A percentile compares a stretch with the other conserved stretches of the same genome.
Evolutionary conservation across 2,113 vertebrate species (phyloP).

Genomic region (Axis porcinus): DNA sequence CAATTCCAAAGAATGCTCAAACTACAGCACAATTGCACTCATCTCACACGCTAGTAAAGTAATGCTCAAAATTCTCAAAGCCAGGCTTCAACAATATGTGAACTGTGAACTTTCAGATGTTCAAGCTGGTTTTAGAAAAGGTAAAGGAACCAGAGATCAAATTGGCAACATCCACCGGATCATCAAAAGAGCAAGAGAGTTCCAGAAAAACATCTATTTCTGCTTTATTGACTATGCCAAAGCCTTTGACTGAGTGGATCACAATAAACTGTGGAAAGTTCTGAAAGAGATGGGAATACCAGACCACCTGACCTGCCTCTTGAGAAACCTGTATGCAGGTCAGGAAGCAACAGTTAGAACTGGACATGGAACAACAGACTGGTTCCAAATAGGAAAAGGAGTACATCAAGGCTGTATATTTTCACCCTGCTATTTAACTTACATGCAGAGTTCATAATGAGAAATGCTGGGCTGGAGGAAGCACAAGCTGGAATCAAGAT

Average conservation of each 20-base stretch:
- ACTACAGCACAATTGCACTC: not conserved
- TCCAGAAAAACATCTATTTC: not conserved
- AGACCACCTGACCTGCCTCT: not conserved
- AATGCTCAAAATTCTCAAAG: not conserved
- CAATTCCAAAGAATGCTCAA: not conserved
- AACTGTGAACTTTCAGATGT: not conserved
- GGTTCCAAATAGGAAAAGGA: not conserved
- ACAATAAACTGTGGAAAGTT: not conserved
- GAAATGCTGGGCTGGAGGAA: not conserved
- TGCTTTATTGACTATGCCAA: not conserved
- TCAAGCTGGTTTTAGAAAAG: not conserved
- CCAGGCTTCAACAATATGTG: not conserved
- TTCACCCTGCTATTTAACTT: not conserved
- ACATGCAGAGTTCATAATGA: not conserved
- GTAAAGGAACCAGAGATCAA: not conserved
- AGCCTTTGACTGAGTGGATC: not conserved
- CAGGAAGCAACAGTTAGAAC: not conserved
- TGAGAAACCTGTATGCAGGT: not conserved
- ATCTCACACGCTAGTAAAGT: not conserved
- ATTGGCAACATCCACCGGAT: not conserved
- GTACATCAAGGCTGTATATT: not conserved
- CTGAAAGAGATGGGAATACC: not conserved
- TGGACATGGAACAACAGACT: not conserved
- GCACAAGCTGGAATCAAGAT: not conserved
- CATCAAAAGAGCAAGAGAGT: not conserved